Evolutionary conservation across 1,140 invertebrate species (phyloP).

Genomic region (Drosophila busckii): DNA sequence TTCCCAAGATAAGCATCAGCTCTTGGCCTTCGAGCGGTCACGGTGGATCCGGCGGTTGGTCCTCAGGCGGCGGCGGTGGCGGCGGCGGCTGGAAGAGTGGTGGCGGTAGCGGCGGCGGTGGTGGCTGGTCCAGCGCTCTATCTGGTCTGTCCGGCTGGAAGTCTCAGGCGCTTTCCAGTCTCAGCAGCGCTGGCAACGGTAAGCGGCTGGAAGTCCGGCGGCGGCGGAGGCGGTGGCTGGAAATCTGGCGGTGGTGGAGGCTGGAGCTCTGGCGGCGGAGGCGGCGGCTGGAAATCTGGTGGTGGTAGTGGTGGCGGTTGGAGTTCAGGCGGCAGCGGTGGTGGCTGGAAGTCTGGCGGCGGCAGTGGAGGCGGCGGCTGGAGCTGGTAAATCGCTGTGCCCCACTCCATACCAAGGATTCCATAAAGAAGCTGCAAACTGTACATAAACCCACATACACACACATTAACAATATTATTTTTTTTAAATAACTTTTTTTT

Average conservation of each 20-base stretch:
- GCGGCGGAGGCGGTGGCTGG: constrained; percentile 32
- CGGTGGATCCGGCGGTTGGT: constrained; percentile 16
- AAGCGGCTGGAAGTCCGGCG: no score
- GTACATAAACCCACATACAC: constrained; percentile 40
- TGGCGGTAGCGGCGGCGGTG: neutral
- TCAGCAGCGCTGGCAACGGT: no score
- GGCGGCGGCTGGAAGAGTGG: constrained; percentile 1
- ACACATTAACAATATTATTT: constrained; percentile 15
- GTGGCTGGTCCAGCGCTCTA: constrained; percentile 2
- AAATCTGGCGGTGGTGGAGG: constrained; percentile 27
- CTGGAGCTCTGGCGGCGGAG: constrained; percentile 34
- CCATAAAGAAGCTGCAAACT: constrained; percentile 28
- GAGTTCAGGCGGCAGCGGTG: constrained; percentile 7
- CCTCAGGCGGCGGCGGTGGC: constrained; percentile 10
- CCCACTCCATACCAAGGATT: constrained; percentile 20
- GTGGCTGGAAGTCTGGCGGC: constrained; percentile 27
- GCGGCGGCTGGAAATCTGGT: constrained; percentile 19
- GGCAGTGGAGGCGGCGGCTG: no score
- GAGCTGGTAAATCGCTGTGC: constrained; percentile 39
- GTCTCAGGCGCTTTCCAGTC: constrained; percentile 25
- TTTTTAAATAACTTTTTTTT: constrained; percentile 40
- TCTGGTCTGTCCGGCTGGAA: constrained; percentile 23
- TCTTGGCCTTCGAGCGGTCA: no score
- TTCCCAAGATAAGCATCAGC: no score
- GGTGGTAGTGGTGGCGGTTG: constrained; percentile 9